These are phyloP conservation scores for Sebastes goodei DNA, from an alignment of 2,797 vertebrate species.

Conservation along the genomic window DNA sequence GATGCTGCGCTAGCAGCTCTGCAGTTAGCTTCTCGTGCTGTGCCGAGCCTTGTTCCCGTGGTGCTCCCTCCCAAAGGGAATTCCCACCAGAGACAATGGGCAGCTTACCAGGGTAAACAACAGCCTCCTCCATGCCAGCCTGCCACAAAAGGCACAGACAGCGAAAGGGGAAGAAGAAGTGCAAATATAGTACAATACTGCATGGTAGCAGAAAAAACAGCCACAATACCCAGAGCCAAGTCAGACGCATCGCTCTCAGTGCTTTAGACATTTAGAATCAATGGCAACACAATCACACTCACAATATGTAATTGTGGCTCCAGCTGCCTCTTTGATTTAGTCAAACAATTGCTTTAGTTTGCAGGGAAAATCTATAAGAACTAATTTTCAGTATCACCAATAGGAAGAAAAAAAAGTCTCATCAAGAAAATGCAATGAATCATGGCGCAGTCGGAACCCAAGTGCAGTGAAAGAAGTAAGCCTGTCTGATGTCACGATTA, in stretches of 20 bases:
- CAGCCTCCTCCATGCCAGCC: slow-evolving; percentile 70
- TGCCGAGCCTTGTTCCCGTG: slow-evolving; percentile 58
- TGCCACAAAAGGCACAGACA: slow-evolving; percentile 66
- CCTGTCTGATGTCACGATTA: slow-evolving; percentile 72
- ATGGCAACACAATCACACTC: slow-evolving; percentile 74
- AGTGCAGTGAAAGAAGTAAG: slow-evolving; percentile 45
- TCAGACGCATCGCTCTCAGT: slow-evolving; percentile 63
- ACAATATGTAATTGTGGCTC: slow-evolving; percentile 77
- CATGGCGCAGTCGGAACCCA: slow-evolving; percentile 42
- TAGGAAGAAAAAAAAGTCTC: slow-evolving; percentile 55
- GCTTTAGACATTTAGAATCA: slow-evolving; percentile 71
- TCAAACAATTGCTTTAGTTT: slow-evolving; percentile 75
- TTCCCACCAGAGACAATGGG: slow-evolving; percentile 81
- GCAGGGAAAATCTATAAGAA: slow-evolving; percentile 67
- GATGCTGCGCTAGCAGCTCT: slow-evolving; percentile 34
- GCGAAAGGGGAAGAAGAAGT: slow-evolving; percentile 52
- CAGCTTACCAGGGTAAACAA: slow-evolving; percentile 84
- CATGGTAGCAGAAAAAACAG: slow-evolving; percentile 27
- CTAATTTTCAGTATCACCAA: slow-evolving; percentile 72
- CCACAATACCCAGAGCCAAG: slow-evolving; percentile 51
- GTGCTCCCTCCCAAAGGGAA: slow-evolving; percentile 76
- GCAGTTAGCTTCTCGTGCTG: slow-evolving; percentile 46
- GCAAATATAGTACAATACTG: slow-evolving; percentile 64
- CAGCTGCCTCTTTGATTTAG: slow-evolving; percentile 80
- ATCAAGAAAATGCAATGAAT: slow-evolving; percentile 74